These are phyloP conservation scores for Zaprionus davidi DNA, from an alignment of 1,140 invertebrate genomes.

Conservation along the genomic window DNA sequence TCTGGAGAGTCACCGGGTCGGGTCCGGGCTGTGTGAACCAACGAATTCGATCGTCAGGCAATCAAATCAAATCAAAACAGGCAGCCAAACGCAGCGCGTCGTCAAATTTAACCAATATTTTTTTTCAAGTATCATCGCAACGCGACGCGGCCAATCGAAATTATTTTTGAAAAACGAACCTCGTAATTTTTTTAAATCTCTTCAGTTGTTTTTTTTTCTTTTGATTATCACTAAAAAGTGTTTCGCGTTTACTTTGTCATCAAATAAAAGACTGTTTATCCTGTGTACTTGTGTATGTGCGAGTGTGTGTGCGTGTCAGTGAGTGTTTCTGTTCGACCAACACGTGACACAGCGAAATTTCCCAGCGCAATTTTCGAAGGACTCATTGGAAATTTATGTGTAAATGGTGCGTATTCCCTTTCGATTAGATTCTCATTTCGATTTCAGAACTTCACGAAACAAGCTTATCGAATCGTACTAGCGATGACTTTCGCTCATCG, in stretches of 20 bases:
- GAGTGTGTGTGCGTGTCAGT: not conserved
- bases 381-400: conserved; percentile 59
- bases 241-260: not conserved
- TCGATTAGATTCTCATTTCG: not conserved
- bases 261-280: not conserved
- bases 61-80: conserved; percentile 74
- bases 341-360: conserved; percentile 42
- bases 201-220: not conserved
- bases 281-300: not conserved
- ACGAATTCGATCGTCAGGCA: conserved; percentile 54
- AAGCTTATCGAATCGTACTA: not conserved
- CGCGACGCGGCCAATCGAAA: conserved; percentile 15
- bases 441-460: conserved; percentile 13
- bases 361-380: conserved; percentile 28
- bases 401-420: conserved; percentile 64
- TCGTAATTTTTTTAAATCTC: not conserved
- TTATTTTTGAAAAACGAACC: not conserved
- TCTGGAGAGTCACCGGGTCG: conserved; percentile 25
- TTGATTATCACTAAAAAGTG: not conserved
- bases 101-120: conserved; percentile 47
- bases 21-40: conserved; percentile 39
- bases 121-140: conserved; percentile 1
- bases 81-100: conserved; percentile 72
- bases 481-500: conserved; percentile 1
- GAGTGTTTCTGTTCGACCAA: not conserved